Evolutionary conservation across 1,140 invertebrate species (phyloP), one percentile per base, ranked within the genome.

Genomic region (Sycophila sp.): DNA sequence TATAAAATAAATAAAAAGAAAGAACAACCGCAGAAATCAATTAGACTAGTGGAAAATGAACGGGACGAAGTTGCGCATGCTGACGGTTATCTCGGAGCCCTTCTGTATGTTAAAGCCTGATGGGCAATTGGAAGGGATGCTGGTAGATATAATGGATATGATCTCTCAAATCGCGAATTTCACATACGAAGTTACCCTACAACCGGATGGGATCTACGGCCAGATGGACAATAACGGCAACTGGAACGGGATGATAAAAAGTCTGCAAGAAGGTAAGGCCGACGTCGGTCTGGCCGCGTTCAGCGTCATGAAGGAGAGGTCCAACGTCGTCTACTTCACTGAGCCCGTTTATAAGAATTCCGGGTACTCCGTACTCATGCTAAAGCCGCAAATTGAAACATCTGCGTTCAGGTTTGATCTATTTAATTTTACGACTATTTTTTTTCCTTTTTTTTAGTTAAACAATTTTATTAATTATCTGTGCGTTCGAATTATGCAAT

Each of bases 271-370:
- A 42, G 95, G 96, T 84, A 90, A 91, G 72, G 96, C 96, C 0
- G 95, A 98, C 78, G 96, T 98, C 70, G 96, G 93, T 0, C 79
- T 98, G 10, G 93, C 92, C 1, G 92, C 94, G 0, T 86, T 98
- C 73, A 94, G 94, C 0, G 95, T 98, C 0, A 97, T 97, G 94
- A 95, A 96, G 0, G 96, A 98, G 82, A 87, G 96, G 28, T 96
- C 98, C 82, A 95, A 94, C 75, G 94, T 96, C 0, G 93, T 98
- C 0, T 96, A 98, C 83, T 98, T 97, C 78, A 98, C 96, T 0
- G 95, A 97, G 0, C 95, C 96, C 0, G 97, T 96, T 80, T 98
- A 97, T 78, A 96, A 98, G 85, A 86, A 97, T 36, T 95, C 98
- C 0, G 96, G 96, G 0, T 94, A 97, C 24, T 95, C 94, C 0